Conservation (phyloP, 2,113 vertebrate genomes). For the Crotalus horridus region DNA sequence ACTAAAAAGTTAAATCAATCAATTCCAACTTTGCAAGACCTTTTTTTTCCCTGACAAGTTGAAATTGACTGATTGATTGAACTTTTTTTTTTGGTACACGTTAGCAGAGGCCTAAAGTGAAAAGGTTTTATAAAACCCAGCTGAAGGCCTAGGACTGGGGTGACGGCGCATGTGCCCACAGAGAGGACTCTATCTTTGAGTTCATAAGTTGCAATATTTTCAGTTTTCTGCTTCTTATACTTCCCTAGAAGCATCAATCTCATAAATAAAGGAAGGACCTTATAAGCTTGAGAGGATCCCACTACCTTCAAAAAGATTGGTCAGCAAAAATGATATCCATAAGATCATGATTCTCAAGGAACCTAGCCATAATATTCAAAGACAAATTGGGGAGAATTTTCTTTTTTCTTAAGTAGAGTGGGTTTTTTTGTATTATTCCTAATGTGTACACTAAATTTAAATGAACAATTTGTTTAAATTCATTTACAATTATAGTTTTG, state of each 20-base stretch:
- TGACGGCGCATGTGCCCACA: too few species aligned
- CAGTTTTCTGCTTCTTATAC: neutral
- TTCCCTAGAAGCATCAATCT: neutral
- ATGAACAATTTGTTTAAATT: neutral
- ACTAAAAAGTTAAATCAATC: too few species aligned
- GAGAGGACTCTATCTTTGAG: neutral
- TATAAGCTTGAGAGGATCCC: neutral
- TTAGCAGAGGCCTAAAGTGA: too few species aligned
- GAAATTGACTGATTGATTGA: too few species aligned
- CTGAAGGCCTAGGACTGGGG: too few species aligned
- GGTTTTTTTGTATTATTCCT: neutral
- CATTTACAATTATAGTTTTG: neutral
- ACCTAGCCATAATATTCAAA: neutral
- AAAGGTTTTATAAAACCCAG: too few species aligned
- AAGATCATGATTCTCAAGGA: neutral
- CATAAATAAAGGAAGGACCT: neutral
- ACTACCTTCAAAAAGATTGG: neutral
- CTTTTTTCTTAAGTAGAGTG: neutral
- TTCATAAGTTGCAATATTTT: neutral
- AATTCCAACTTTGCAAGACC: too few species aligned
- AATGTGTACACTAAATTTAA: neutral
- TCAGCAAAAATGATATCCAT: neutral
- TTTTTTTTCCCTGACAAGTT: too few species aligned
- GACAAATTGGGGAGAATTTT: neutral
- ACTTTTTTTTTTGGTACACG: too few species aligned